Evolutionary conservation across 2,797 vertebrate species (phyloP), one percentile per base, ranked within the genome.

Genomic region (Momotus momota): DNA sequence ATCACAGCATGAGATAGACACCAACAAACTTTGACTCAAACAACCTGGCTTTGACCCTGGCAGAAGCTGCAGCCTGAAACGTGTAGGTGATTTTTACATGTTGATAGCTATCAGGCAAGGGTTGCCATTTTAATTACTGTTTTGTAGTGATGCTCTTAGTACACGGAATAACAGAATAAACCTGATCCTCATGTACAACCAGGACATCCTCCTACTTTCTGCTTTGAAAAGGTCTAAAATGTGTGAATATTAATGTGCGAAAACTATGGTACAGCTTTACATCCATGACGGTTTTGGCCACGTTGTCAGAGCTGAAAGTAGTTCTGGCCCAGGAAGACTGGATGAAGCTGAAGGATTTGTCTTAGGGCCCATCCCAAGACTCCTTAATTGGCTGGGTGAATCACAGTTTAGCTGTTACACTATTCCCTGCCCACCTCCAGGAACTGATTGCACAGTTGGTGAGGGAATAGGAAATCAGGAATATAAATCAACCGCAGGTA

Each of bases 341-440:
- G 43, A 41, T 79, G 64, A 91, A 81, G 52, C 51, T 60, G 54
- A 67, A 91, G 66, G 57, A 25, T 75, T 79, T 91, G 17, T 82
- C 20, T 74, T 46, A 31, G 12, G 43, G 14, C 64, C 45, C 14
- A 67, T 93, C 86, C 62, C 40, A 72, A 74, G 84, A 31, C 69
- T 96, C 72, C 65, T 88, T 94, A 92, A 88, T 91, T 96, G 91
- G 14, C 86, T 81, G 86, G 73, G 91, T 94, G 95, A 94, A 96
- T 94, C 94, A 94, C 91, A 94, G 95, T 87, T 94, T 87, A 97
- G 79, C 81, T 82, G 40, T 88, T 94, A 75, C 92, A 4, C 92
- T 96, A 95, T 91, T 95, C 86, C 88, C 72, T 91, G 58, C 85
- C 80, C 73, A 80, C 86, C 70, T 88, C 66, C 70, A 65, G 64